These are phyloP conservation scores for roundworm (Caenorhabditis elegans) DNA, from an alignment of 1,140 invertebrate genomes.

Conservation along the genomic window WBcel235 BX284606.5:12020001-12020500, in stretches of 20 bases:
- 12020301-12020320: constrained; percentile 34
- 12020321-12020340: constrained; percentile 47
- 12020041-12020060: constrained; percentile 51
- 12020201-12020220: neutral
- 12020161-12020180: neutral
- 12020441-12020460: constrained; percentile 38
- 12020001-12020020: constrained; percentile 54
- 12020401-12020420: constrained; percentile 33
- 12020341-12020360: constrained; percentile 55
- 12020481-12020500: constrained; percentile 43
- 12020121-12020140: constrained; percentile 56
- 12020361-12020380: constrained; percentile 57
- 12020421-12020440: constrained; percentile 31
- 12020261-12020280: constrained; percentile 57
- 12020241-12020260: constrained; percentile 57
- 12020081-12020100: constrained; percentile 42
- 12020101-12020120: constrained; percentile 52
- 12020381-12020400: constrained; percentile 61
- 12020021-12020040: constrained; percentile 64
- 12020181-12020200: neutral
- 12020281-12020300: constrained; percentile 54
- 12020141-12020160: neutral
- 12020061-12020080: constrained; percentile 43
- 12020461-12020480: constrained; percentile 47
- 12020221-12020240: constrained; percentile 51